phyloP scores from a whole-genome alignment of 1,140 invertebrate genomes.

The Cylas formicarius region DNA sequence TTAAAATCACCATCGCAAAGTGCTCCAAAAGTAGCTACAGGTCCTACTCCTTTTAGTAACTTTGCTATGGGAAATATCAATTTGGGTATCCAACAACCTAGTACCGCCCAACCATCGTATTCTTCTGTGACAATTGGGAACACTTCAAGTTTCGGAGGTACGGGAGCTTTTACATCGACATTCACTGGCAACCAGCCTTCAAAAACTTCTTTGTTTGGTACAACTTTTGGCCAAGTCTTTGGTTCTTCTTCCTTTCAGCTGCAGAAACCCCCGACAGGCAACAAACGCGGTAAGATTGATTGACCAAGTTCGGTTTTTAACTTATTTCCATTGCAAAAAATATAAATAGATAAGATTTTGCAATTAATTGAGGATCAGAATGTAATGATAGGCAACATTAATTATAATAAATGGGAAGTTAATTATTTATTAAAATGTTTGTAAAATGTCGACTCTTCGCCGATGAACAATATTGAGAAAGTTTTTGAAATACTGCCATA shows the following conservation, averaged over 20 bases:
- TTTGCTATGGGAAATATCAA: slow-evolving; percentile 18
- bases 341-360: not conserved
- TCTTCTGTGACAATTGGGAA: no score
- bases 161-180: slow-evolving; percentile 12
- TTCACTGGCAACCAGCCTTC: slow-evolving; percentile 9
- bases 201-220: slow-evolving; percentile 24
- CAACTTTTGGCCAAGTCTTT: slow-evolving; percentile 13
- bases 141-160: slow-evolving; percentile 10
- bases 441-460: no score
- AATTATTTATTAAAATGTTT: no score
- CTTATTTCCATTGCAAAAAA: not conserved
- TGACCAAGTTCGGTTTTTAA: not conserved
- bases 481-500: no score
- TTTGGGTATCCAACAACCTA: slow-evolving; percentile 15
- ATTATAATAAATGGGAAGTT: not conserved
- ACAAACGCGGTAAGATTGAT: slow-evolving; percentile 27
- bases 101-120: slow-evolving; percentile 14
- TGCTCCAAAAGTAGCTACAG: slow-evolving; percentile 33
- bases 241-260: slow-evolving; percentile 26
- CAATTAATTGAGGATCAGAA: no score
- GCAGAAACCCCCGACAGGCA: slow-evolving; percentile 31
- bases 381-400: no score
- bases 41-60: slow-evolving; percentile 43
- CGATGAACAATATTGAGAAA: no score
- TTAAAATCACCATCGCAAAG: slow-evolving; percentile 25